These are phyloP conservation scores for Vanessa cardui DNA, from an alignment of 2,888 invertebrate genomes.

Conservation along the genomic window DNA sequence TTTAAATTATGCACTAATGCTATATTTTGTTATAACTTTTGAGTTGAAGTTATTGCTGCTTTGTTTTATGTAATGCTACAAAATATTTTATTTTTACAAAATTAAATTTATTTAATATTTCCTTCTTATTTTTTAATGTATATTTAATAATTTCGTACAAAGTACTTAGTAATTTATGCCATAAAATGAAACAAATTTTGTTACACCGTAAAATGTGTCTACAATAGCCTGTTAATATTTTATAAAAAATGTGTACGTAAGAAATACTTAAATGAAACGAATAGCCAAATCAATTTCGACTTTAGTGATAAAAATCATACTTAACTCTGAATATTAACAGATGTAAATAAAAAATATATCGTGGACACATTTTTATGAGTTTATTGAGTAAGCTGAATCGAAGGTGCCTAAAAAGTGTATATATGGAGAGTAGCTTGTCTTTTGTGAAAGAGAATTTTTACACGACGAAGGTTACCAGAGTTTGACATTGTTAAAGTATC, in stretches of 20 bases:
- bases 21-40: neutral
- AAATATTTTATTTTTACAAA: constrained; percentile 2
- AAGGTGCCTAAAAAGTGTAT: constrained; percentile 62
- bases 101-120: neutral
- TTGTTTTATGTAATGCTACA: constrained; percentile 7
- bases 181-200: constrained; percentile 28
- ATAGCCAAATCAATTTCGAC: neutral
- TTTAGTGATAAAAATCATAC: neutral
- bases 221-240: neutral
- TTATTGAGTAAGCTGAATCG: constrained; percentile 68
- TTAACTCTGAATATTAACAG: neutral
- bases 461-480: constrained; percentile 32
- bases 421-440: constrained; percentile 16
- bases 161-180: constrained; percentile 45
- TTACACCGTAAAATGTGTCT: constrained; percentile 35
- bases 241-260: neutral
- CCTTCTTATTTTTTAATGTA: constrained; percentile 9
- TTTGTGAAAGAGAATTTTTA: constrained; percentile 23
- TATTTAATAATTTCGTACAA: constrained; percentile 43
- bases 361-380: constrained; percentile 52
- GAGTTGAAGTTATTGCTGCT: neutral
- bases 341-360: constrained; percentile 22
- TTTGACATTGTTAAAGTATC: constrained; percentile 30
- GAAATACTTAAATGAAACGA: no score
- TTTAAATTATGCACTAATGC: neutral